These are phyloP conservation scores for Argyra leucocephala DNA, from an alignment of 2,888 invertebrate genomes.

Conservation along the genomic window DNA sequence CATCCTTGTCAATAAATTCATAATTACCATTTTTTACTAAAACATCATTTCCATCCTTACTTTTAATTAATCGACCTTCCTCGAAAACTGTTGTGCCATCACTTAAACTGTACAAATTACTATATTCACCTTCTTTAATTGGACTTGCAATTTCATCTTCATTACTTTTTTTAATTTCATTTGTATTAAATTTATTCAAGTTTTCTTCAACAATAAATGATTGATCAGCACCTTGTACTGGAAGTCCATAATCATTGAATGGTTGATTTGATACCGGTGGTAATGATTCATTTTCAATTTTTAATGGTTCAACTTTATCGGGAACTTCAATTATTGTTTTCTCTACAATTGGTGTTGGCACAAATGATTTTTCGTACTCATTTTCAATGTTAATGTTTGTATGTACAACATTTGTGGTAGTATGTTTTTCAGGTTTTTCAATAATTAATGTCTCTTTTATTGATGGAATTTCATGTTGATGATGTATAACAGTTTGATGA, in stretches of 20 bases:
- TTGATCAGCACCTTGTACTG: not conserved
- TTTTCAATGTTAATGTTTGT: no score
- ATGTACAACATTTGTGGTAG: no score
- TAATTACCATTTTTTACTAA: slow-evolving; percentile 19
- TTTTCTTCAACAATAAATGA: not conserved
- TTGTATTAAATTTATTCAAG: no score
- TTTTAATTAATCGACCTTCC: slow-evolving; percentile 13
- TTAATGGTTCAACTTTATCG: not conserved
- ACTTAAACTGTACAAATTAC: slow-evolving; percentile 14
- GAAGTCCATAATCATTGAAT: not conserved
- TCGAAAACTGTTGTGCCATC: slow-evolving; percentile 20
- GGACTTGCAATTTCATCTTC: not conserved
- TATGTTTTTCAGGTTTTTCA: not conserved
- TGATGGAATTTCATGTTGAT: not conserved
- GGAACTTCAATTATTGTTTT: not conserved
- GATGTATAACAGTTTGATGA: not conserved
- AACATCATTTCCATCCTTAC: slow-evolving; percentile 12
- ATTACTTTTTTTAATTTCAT: no score
- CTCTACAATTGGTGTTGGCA: not conserved
- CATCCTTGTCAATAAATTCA: slow-evolving; percentile 15
- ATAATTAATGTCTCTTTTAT: not conserved
- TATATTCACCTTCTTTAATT: not conserved
- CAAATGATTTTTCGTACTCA: not conserved
- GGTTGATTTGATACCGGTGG: not conserved
- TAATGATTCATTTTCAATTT: not conserved